Conservation (phyloP, 2,797 vertebrate species). For the Mormyrops attenuatus region DNA sequence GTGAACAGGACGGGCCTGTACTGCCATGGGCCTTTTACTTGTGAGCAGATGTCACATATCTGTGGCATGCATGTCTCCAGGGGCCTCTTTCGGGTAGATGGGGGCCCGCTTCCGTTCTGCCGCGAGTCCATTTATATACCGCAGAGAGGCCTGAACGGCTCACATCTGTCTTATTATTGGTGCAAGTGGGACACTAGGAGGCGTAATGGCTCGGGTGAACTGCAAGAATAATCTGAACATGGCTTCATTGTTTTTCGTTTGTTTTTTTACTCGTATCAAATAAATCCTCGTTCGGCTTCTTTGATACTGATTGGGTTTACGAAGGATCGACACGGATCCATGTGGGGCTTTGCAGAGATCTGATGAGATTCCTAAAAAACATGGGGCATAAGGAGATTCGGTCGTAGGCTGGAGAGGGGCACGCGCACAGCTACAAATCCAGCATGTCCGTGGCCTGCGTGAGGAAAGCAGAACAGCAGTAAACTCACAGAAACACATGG, state of each 20-base stretch:
- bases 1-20: not conserved
- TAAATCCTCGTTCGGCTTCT: not conserved
- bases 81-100: not conserved
- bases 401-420: not conserved
- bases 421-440: not conserved
- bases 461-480: not conserved
- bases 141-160: not conserved
- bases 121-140: not conserved
- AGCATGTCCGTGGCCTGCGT: not conserved
- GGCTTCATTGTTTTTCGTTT: not conserved
- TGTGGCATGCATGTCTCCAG: not conserved
- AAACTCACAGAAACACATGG: not conserved
- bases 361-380: not conserved
- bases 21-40: not conserved
- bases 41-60: not conserved
- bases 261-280: not conserved
- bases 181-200: too few relatives aligned
- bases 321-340: not conserved
- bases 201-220: too few relatives aligned
- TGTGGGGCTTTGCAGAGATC: not conserved
- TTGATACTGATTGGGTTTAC: not conserved
- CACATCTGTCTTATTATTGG: not conserved
- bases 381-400: not conserved
- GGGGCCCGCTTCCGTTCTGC: not conserved
- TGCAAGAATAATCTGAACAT: not conserved